Evolutionary conservation across 2,113 vertebrate genomes (phyloP).

Genomic region (Neoarius graeffei): DNA sequence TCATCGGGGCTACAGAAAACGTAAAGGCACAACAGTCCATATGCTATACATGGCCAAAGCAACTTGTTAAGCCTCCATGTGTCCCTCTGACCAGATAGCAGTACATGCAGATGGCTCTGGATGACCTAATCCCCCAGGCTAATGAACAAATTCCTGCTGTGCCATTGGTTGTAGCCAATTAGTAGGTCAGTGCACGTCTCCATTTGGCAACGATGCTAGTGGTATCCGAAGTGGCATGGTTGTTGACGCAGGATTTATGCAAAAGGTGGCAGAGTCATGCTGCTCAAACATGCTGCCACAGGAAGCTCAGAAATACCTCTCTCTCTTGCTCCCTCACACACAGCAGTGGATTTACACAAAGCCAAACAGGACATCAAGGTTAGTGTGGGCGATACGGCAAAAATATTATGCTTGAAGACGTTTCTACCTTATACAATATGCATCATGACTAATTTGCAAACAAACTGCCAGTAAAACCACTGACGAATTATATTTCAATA

Average conservation of each 20-base stretch:
- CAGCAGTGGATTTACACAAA: no score
- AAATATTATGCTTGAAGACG: no score
- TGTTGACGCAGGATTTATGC: not conserved
- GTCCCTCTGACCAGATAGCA: not conserved
- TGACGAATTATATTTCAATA: no score
- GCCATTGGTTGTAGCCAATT: slow-evolving; percentile 39
- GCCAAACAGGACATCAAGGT: no score
- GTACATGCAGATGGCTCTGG: not conserved
- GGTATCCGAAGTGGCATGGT: slow-evolving; percentile 9
- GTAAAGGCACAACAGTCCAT: not conserved
- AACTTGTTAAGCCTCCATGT: not conserved
- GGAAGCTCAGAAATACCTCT: not conserved
- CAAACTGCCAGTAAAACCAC: no score
- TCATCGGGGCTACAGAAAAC: not conserved
- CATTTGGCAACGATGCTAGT: not conserved
- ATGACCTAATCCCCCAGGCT: slow-evolving; percentile 25
- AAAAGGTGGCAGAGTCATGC: slow-evolving; percentile 4
- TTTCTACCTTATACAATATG: no score
- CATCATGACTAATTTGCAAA: no score
- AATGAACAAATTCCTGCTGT: slow-evolving; percentile 43
- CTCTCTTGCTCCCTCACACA: no score
- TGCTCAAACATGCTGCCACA: not conserved
- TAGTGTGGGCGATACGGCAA: no score
- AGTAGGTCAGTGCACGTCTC: slow-evolving; percentile 29
- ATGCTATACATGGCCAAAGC: not conserved